Base-by-base conservation (phyloP, 2,888 invertebrate genomes). In the Lithodes maja region DNA sequence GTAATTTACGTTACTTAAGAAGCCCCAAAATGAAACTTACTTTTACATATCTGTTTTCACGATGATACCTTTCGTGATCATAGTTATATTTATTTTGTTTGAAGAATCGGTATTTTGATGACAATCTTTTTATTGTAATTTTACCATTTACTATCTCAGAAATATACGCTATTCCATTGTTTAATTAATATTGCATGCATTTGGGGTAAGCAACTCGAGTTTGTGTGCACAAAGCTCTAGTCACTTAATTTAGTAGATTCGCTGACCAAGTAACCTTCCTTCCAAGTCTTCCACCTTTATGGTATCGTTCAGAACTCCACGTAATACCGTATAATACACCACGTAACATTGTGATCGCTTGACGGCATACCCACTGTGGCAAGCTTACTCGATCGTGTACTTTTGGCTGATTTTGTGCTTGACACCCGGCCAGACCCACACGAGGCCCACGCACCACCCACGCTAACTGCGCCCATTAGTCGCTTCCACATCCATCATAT, bases 381-480 rank as follows among this genome's bases (percentile, higher is more conserved):
- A 61, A 71, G 86, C 86, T 86, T 86, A 81, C 69, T 75, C 81
- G 81, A 79, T 75, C 86, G 86, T 82, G 81, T 15, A 81, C 55
- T 74, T 33, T 33, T 81, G 74, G 82, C 86, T 84, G 75, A 75
- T 1, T 68, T 3, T 84, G 75, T 84, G 84, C 77, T 84, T 77
- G 55, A 17, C 17, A 12, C 71, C 52, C 17, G 79, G 85, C 78
- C 81, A 55, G 3, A 2, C 69, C 61, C 79, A 79, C 79, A 50
- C 12, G 55, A 55, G 50, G 55, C 7, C 33, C 79, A 52, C 74
- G 17, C 69, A 69, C 82, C 69, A 50, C 74, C 69, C 83, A 85
- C 85, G 85, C 85, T 85, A 85, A 85, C 85, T 69, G 79, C 53
- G 79, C 85, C 52, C 78, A 85, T 61, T 85, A 85, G 85, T 71